Evolutionary conservation across 2,113 vertebrate species (phyloP).

Genomic region (Galeopterus variegatus): DNA sequence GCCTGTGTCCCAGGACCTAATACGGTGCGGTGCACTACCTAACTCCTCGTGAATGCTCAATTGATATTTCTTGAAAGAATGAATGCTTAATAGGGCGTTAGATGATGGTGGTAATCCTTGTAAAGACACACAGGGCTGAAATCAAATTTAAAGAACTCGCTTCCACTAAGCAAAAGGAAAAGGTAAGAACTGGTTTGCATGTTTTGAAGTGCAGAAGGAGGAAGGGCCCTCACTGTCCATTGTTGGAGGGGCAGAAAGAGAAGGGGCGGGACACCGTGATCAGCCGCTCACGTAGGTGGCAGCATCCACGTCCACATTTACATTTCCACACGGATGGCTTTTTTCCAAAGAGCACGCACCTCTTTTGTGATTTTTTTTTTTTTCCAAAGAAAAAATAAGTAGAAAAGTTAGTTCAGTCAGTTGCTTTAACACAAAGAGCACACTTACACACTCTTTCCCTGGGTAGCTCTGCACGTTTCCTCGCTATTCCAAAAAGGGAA

Average conservation of each 20-base stretch:
- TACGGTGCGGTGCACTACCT: fast-evolving
- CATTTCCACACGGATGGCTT: fast-evolving
- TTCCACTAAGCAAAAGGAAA: neutral
- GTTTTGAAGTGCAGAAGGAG: neutral
- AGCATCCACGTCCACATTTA: fast-evolving
- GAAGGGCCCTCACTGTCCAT: fast-evolving
- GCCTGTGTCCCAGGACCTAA: neutral
- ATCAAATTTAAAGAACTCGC: neutral
- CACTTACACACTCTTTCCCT: neutral
- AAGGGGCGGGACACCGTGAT: fast-evolving
- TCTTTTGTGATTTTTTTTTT: neutral
- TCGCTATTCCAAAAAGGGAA: fast-evolving
- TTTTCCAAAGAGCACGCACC: neutral
- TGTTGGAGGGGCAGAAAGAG: neutral
- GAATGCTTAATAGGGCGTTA: neutral
- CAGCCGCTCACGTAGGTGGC: fast-evolving
- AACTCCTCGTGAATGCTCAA: neutral
- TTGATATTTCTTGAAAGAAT: neutral
- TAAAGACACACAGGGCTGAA: neutral
- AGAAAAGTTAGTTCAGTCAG: neutral
- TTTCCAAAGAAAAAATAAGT: neutral
- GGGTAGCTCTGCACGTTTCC: neutral
- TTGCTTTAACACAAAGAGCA: neutral
- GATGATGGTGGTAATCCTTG: too few species aligned
- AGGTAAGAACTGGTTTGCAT: fast-evolving